These are phyloP conservation scores for Hafferia zeledoni DNA, from an alignment of 2,797 vertebrate genomes.

Conservation along the genomic window DNA sequence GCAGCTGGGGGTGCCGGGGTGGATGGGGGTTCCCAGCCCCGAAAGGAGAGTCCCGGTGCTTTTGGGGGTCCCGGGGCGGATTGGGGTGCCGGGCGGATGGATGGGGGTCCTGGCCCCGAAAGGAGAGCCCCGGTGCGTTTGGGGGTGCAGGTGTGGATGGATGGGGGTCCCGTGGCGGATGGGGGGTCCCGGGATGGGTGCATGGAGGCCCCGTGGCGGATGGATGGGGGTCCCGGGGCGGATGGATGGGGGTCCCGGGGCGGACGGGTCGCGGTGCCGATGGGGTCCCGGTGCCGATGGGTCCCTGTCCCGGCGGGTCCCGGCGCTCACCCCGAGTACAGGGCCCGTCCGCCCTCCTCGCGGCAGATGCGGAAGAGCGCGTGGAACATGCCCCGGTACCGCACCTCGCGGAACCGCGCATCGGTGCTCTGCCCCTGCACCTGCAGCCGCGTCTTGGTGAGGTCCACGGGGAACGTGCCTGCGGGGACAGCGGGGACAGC, in stretches of 20 bases:
- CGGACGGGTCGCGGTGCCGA: background rate
- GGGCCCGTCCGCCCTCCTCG: constrained; percentile 89
- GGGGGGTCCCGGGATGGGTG: too few species aligned
- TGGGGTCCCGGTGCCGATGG: background rate
- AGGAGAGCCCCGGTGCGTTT: too few species aligned
- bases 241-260: background rate
- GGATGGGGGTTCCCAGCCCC: too few species aligned
- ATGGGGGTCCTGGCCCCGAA: background rate
- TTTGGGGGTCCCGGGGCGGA: background rate
- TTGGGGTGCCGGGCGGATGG: too few species aligned
- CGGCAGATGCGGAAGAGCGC: constrained; percentile 90
- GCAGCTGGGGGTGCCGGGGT: background rate
- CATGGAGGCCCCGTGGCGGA: too few species aligned
- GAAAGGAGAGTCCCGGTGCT: too few species aligned
- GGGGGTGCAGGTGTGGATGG: too few species aligned
- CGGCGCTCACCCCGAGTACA: constrained; percentile 89
- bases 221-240: background rate
- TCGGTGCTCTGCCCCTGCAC: constrained; percentile 90
- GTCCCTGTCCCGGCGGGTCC: background rate
- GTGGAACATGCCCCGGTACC: constrained; percentile 95
- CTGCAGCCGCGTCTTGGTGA: constrained; percentile 94
- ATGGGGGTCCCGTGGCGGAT: too few species aligned
- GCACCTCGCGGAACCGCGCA: constrained; percentile 90
- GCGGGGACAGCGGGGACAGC: constrained; percentile 34
- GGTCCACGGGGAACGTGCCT: constrained; percentile 95